Evolutionary conservation across 2,113 vertebrate genomes (phyloP), one percentile per base, ranked within the genome.

Genomic region (Myotis brandtii): DNA sequence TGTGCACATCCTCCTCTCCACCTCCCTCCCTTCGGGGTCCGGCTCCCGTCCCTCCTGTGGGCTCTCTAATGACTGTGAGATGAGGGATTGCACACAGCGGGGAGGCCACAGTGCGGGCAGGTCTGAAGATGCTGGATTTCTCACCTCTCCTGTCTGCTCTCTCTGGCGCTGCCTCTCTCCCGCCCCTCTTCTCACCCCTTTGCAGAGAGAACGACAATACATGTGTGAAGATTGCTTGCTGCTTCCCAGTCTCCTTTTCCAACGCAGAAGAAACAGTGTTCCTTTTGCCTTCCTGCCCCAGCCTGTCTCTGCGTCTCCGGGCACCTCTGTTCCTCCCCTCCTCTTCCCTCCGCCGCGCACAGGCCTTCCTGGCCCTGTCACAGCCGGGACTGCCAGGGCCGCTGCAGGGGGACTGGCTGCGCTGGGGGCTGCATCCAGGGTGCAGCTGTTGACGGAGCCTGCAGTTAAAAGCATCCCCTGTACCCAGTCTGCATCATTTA

Each of bases 41-140:
- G 2, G 40, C 94, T 70, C 10, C 81, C 76, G 43, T 83, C 77
- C 82, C 79, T 64, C 88, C 95, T 50, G 84, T 48, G 52, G 89
- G 88, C 89, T 91, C 79, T 81, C 86, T 95, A 97, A 97, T 96
- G 96, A 90, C 96, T 94, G 97, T 37, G 56, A 94, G 80, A 94
- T 96, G 96, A 50, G 6, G 93, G 7, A 75, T 3, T 30, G 94
- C 56, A 27, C 93, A 40, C 56, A 70, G 96, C 86, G 13, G 93
- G 52, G 92, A 32, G 91, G 89, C 91, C 92, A 66, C 94, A 48
- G 96, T 86, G 93, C 70, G 97, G 94, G 96, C 97, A 96, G 96
- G 97, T 73, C 96, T 70, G 73, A 85, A 97, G 97, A 96, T 46
- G 96, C 96, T 92, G 64, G 85, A 92, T 95, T 96, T 97, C 96